These are phyloP conservation scores for Chelon labrosus DNA, from an alignment of 2,797 vertebrate species.

Conservation along the genomic window DNA sequence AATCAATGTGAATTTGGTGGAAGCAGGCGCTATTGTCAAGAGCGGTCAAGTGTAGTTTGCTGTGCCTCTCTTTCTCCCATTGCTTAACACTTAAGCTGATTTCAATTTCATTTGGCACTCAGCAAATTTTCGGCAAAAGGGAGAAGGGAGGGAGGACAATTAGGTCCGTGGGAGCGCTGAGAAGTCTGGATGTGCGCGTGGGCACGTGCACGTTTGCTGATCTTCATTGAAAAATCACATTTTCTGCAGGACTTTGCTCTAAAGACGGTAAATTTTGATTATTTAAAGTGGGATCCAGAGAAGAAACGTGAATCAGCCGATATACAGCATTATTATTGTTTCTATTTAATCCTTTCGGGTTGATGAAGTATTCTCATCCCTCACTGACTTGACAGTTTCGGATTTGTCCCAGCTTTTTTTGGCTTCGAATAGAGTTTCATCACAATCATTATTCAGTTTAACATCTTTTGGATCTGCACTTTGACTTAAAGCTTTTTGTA, in stretches of 20 bases:
- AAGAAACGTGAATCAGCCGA: not conserved
- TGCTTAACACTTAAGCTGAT: constrained; percentile 70
- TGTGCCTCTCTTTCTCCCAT: constrained; percentile 45
- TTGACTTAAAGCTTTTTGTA: no score
- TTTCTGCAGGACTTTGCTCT: constrained; percentile 7
- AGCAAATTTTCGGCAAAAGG: constrained; percentile 57
- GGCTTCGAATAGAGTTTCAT: no score
- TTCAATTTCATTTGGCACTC: constrained; percentile 71
- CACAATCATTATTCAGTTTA: not conserved
- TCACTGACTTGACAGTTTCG: not conserved
- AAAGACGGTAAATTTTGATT: not conserved
- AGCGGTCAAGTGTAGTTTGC: constrained; percentile 84
- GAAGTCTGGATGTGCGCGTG: constrained; percentile 13
- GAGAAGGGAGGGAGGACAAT: constrained; percentile 39
- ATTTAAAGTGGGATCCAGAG: not conserved
- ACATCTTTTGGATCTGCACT: not conserved
- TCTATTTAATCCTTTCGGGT: not conserved
- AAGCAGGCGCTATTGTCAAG: constrained; percentile 81
- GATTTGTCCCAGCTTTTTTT: no score
- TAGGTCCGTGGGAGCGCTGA: constrained; percentile 36
- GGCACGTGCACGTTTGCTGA: not conserved
- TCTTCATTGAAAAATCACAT: not conserved
- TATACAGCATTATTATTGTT: not conserved
- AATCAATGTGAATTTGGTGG: constrained; percentile 86
- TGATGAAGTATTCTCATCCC: not conserved